These are phyloP conservation scores for Ryuthela nishihirai DNA, from an alignment of 2,888 invertebrate species.

Conservation along the genomic window DNA sequence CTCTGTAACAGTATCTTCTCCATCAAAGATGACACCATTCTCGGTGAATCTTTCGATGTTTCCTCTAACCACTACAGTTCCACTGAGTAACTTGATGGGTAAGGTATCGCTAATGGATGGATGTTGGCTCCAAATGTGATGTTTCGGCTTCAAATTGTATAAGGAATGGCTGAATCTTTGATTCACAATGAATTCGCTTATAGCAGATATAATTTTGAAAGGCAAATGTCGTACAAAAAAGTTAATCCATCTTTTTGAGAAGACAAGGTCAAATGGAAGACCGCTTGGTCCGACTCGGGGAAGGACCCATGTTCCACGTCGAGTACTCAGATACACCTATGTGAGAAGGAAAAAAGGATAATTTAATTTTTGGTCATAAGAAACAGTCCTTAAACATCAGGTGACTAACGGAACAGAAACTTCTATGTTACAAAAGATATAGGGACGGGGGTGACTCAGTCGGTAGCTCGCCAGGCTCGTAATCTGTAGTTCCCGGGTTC, in stretches of 20 bases:
- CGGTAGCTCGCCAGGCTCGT: no score
- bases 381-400: no score
- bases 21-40: constrained; percentile 47
- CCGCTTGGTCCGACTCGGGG: constrained; percentile 51
- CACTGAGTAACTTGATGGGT: constrained; percentile 52
- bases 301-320: constrained; percentile 55
- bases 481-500: no score
- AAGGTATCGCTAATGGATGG: constrained; percentile 52
- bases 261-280: constrained; percentile 47
- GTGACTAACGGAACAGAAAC: no score
- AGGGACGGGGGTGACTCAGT: no score
- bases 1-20: constrained; percentile 43
- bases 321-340: constrained; percentile 52
- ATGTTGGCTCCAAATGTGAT: constrained; percentile 46
- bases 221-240: constrained; percentile 5
- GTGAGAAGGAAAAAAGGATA: neutral
- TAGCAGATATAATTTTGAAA: constrained; percentile 28
- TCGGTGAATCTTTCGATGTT: constrained; percentile 46
- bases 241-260: constrained; percentile 9
- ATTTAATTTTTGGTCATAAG: no score
- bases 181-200: constrained; percentile 43
- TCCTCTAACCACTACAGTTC: constrained; percentile 47
- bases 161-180: constrained; percentile 48
- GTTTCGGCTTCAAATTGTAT: constrained; percentile 51
- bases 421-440: no score